Conservation (phyloP, 2,888 invertebrate genomes). For the Anarsia innoxiella region DNA sequence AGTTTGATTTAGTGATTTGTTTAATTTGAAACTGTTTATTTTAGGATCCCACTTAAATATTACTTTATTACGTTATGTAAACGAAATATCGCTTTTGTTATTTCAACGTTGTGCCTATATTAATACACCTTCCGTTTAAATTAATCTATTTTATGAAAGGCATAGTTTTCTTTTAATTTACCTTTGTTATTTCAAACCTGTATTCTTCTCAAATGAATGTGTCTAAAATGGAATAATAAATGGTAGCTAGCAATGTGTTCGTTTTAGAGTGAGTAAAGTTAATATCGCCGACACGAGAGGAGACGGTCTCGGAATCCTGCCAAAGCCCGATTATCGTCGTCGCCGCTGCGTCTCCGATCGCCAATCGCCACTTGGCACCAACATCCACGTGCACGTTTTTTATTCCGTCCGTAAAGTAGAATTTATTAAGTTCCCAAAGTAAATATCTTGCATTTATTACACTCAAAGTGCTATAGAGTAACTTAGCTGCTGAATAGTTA, state of each 20-base stretch:
- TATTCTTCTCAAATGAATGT: slow-evolving; percentile 8
- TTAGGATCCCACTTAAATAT: no score
- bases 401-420: slow-evolving; percentile 22
- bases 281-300: slow-evolving; percentile 23
- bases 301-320: slow-evolving; percentile 25
- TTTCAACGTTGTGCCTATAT: no score
- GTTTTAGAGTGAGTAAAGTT: slow-evolving; percentile 21
- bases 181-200: slow-evolving; percentile 6
- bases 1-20: no score
- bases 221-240: slow-evolving; percentile 11
- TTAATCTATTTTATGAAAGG: no score
- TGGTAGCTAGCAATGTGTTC: slow-evolving; percentile 12
- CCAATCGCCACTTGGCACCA: slow-evolving; percentile 32
- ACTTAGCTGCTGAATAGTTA: slow-evolving; percentile 4
- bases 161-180: slow-evolving; percentile 6
- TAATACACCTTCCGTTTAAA: no score
- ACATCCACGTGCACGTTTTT: slow-evolving; percentile 18
- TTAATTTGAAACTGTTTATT: no score
- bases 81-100: no score
- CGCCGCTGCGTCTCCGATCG: slow-evolving; percentile 26
- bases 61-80: no score
- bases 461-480: slow-evolving; percentile 12
- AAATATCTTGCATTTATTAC: slow-evolving; percentile 20
- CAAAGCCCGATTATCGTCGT: slow-evolving; percentile 31
- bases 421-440: slow-evolving; percentile 22